These are phyloP conservation scores for Emydoidea blandingii DNA, from an alignment of 2,797 vertebrate genomes.

Conservation along the genomic window DNA sequence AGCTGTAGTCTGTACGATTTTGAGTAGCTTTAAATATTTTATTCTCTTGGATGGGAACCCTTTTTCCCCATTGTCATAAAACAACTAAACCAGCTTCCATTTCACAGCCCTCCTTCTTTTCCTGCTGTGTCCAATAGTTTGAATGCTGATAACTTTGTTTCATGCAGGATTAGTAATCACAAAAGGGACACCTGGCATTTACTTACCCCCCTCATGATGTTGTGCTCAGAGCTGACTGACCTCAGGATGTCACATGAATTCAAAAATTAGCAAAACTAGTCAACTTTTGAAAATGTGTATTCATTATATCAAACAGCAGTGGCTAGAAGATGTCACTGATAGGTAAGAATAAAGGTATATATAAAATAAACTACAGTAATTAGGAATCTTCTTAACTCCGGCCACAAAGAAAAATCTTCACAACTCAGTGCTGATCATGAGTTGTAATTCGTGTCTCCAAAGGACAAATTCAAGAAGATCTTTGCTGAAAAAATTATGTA, in stretches of 20 bases:
- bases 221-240: background rate
- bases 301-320: background rate
- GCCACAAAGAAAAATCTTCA: background rate
- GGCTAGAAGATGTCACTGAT: background rate
- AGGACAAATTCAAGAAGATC: background rate
- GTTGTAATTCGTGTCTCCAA: background rate
- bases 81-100: background rate
- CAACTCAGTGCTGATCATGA: background rate
- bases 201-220: background rate
- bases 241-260: background rate
- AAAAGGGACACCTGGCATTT: background rate
- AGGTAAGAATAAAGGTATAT: background rate
- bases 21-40: background rate
- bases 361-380: background rate
- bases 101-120: background rate
- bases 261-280: background rate
- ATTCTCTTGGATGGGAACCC: background rate
- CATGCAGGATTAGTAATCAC: slow-evolving; percentile 42
- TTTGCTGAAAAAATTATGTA: background rate
- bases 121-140: background rate
- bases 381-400: background rate
- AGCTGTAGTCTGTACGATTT: background rate
- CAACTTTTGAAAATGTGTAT: background rate
- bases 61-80: background rate
- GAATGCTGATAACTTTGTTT: background rate